Evolutionary conservation across 2,888 invertebrate genomes (phyloP).

Genomic region (Zelleria hepariella): DNA sequence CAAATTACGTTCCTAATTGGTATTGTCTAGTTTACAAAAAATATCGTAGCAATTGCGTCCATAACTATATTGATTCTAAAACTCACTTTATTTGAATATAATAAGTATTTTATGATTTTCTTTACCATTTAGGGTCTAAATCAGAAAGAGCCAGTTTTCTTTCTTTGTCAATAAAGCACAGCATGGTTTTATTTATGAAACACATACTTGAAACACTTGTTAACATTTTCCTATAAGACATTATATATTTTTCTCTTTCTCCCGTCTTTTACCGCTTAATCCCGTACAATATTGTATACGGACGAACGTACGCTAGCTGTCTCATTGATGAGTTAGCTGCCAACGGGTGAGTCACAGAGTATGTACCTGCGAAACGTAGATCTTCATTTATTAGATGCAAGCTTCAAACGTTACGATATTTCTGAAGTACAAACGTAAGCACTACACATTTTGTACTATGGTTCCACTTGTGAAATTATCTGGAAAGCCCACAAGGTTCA

Average conservation of each 20-base stretch:
- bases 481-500: background rate
- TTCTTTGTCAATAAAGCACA: slow-evolving; percentile 36
- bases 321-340: slow-evolving; percentile 87
- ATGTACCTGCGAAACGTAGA: background rate
- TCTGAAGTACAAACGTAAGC: background rate
- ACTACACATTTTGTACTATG: background rate
- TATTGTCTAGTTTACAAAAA: too few species aligned
- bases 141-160: slow-evolving; percentile 10
- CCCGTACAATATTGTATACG: slow-evolving; percentile 53
- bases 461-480: background rate
- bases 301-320: slow-evolving; percentile 76
- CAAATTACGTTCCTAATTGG: too few species aligned
- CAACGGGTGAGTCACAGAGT: slow-evolving; percentile 78
- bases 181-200: slow-evolving; percentile 46
- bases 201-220: background rate
- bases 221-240: background rate
- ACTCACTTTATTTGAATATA: background rate
- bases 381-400: background rate
- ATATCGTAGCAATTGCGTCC: too few species aligned
- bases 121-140: slow-evolving; percentile 12
- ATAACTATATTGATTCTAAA: too few species aligned
- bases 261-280: slow-evolving; percentile 62
- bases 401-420: background rate
- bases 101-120: slow-evolving; percentile 1
- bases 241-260: slow-evolving; percentile 49